phyloP scores from a whole-genome alignment of 1,140 invertebrate species.

The Drosophila lini region DNA sequence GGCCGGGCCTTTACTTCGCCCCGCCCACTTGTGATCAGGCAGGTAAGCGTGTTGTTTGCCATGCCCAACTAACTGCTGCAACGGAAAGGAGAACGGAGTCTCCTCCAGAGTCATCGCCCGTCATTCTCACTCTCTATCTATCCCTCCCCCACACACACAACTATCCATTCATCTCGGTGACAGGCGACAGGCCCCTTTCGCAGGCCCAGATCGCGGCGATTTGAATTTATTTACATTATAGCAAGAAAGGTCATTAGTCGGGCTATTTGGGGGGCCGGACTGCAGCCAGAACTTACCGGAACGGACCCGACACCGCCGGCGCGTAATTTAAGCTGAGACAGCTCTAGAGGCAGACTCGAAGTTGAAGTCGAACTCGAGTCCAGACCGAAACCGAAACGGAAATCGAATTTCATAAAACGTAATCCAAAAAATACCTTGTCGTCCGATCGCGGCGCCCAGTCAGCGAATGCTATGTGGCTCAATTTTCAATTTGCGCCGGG shows the following conservation, averaged over 20 bases:
- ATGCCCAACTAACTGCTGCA: slow-evolving; percentile 68
- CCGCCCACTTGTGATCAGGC: slow-evolving; percentile 82
- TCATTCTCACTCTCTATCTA: slow-evolving; percentile 26
- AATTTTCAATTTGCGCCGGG: slow-evolving; percentile 23
- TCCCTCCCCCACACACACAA: slow-evolving; percentile 5
- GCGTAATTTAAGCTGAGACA: slow-evolving; percentile 36
- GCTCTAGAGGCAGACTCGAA: slow-evolving; percentile 2
- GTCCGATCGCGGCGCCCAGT: slow-evolving; percentile 17
- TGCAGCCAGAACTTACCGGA: slow-evolving; percentile 28
- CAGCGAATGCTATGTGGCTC: slow-evolving; percentile 24
- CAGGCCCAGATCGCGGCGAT: slow-evolving; percentile 1
- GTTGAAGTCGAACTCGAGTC: background rate
- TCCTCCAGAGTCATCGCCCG: slow-evolving; percentile 2
- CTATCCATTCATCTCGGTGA: slow-evolving; percentile 8
- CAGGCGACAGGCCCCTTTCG: slow-evolving; percentile 30
- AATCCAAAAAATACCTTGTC: slow-evolving; percentile 30
- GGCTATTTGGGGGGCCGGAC: slow-evolving; percentile 54
- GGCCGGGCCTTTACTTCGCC: slow-evolving; percentile 75
- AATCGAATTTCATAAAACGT: slow-evolving; percentile 35
- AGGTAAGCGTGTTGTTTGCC: slow-evolving; percentile 84
- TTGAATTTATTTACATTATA: slow-evolving; percentile 48
- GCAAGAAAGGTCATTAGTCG: slow-evolving; percentile 60
- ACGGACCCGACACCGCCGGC: slow-evolving; percentile 3
- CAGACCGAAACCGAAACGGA: slow-evolving; percentile 12
- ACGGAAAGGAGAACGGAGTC: slow-evolving; percentile 10